Conservation (phyloP, 1,140 invertebrate genomes). For the Lerema accius region DNA sequence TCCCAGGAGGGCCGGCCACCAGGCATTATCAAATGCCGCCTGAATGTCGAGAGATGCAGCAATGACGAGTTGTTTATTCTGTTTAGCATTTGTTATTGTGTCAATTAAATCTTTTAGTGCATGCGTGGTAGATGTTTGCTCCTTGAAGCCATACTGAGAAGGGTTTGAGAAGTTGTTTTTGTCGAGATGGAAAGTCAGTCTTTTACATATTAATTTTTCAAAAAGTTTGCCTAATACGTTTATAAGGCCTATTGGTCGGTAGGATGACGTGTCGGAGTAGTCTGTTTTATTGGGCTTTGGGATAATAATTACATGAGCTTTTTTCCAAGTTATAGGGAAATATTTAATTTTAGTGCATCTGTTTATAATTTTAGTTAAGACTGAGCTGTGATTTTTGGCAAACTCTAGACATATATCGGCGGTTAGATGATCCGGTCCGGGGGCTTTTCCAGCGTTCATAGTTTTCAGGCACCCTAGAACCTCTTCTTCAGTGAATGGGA, state of each 20-base stretch:
- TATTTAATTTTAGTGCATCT: background rate
- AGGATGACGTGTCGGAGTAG: too few species aligned
- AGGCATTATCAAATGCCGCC: too few species aligned
- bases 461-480: too few species aligned
- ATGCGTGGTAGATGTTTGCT: too few species aligned
- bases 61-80: conserved; percentile 4
- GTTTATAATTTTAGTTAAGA: too few species aligned
- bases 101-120: conserved; percentile 27
- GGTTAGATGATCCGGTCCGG: background rate
- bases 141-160: too few species aligned
- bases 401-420: background rate
- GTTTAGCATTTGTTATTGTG: conserved; percentile 3
- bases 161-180: background rate
- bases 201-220: conserved; percentile 38
- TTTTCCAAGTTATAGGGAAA: conserved; percentile 16
- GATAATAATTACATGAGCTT: background rate
- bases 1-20: conserved; percentile 36
- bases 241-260: too few species aligned
- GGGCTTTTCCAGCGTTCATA: conserved; percentile 9
- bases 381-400: background rate
- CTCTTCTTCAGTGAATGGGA: background rate
- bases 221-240: conserved; percentile 39
- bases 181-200: conserved; percentile 19
- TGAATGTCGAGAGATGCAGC: conserved; percentile 35
- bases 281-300: conserved; percentile 19